phyloP scores from a whole-genome alignment of 2,113 vertebrate genomes.

The Acanthochromis polyacanthus region DNA sequence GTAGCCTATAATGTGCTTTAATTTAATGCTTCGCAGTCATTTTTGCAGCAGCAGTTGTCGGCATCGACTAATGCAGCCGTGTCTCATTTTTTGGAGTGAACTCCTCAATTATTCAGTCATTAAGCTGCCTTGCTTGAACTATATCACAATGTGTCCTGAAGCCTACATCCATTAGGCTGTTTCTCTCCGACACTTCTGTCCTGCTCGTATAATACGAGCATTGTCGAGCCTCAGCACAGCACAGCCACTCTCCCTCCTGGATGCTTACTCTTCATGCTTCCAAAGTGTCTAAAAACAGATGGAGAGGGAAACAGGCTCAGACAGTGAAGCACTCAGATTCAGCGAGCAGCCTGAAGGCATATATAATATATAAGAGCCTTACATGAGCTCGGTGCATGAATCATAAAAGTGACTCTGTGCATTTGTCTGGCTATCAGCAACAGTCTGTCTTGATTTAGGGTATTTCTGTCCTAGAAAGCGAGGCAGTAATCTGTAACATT shows the following conservation, averaged over 20 bases:
- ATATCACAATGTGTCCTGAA: constrained; percentile 32
- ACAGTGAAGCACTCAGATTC: constrained; percentile 51
- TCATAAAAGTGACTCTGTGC: constrained; percentile 56
- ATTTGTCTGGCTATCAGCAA: constrained; percentile 32
- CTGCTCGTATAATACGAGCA: constrained; percentile 36
- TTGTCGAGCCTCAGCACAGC: constrained; percentile 60
- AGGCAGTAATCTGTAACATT: neutral
- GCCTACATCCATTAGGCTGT: constrained; percentile 55
- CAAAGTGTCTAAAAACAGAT: constrained; percentile 80
- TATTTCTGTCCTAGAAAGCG: constrained; percentile 16
- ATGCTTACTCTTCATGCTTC: constrained; percentile 79
- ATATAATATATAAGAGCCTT: constrained; percentile 58
- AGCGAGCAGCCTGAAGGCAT: constrained; percentile 59
- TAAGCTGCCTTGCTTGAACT: constrained; percentile 40
- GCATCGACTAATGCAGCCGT: constrained; percentile 50
- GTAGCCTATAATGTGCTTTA: constrained; percentile 30
- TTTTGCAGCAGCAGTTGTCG: neutral
- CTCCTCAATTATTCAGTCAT: constrained; percentile 59
- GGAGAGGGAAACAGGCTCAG: constrained; percentile 49
- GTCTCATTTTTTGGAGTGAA: constrained; percentile 49
- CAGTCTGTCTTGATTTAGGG: constrained; percentile 29
- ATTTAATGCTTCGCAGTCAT: constrained; percentile 20
- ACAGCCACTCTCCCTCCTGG: constrained; percentile 75
- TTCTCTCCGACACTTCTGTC: constrained; percentile 44
- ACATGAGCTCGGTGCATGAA: constrained; percentile 61